Evolutionary conservation across 2,888 invertebrate species (phyloP).

Genomic region (Leptinotarsa juncta): DNA sequence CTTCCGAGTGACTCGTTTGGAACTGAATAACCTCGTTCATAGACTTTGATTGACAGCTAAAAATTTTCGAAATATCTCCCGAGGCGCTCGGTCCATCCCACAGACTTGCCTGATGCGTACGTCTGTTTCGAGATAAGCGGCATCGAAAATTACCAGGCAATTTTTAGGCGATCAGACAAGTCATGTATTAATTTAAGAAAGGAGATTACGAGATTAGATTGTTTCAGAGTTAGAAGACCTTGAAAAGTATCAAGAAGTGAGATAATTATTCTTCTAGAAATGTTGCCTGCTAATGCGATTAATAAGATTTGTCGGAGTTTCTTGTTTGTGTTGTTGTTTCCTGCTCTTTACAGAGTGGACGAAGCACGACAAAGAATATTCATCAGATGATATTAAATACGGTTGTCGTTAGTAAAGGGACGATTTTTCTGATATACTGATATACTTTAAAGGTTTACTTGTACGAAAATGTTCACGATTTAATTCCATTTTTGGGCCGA

Average conservation of each 20-base stretch:
- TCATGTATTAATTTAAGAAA: constrained; percentile 46
- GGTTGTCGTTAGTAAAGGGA: too few relatives aligned
- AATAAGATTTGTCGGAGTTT: constrained; percentile 35
- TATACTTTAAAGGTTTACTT: too few relatives aligned
- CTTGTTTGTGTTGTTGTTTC: constrained; percentile 17
- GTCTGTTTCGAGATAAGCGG: constrained; percentile 26
- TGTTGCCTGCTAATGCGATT: constrained; percentile 34
- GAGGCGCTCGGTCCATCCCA: constrained; percentile 40
- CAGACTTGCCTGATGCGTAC: constrained; percentile 29
- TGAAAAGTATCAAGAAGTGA: constrained; percentile 41
- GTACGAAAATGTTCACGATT: too few relatives aligned
- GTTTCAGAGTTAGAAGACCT: constrained; percentile 42
- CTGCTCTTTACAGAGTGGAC: constrained; percentile 21
- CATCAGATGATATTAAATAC: neutral
- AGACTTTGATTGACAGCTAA: constrained; percentile 53
- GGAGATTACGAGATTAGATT: constrained; percentile 48
- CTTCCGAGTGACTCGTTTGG: constrained; percentile 27
- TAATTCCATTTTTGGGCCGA: too few relatives aligned
- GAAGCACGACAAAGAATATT: neutral
- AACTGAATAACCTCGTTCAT: constrained; percentile 46
- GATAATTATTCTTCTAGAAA: constrained; percentile 31
- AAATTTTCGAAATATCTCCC: constrained; percentile 41
- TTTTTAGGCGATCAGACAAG: constrained; percentile 47
- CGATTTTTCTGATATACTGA: too few relatives aligned
- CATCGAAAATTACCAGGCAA: constrained; percentile 43